Evolutionary conservation across 2,797 vertebrate genomes (phyloP), one percentile per base, ranked within the genome.

Genomic region (Leptoclinus maculatus): DNA sequence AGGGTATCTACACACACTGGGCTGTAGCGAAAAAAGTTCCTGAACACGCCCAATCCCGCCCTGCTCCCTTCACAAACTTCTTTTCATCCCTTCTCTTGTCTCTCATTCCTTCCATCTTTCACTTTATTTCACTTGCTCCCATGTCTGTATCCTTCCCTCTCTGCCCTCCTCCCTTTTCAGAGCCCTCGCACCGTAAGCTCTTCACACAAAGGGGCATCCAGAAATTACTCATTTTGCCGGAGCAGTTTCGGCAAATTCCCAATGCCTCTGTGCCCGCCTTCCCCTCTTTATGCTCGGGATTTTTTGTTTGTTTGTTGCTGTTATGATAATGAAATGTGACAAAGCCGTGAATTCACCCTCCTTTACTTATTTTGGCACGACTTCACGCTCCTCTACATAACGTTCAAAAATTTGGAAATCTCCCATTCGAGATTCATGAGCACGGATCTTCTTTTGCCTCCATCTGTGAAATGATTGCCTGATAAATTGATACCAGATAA

Each of bases 1-100:
- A 91, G 94, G 93, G 92, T 89, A 93, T 95, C 95, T 92, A 94
- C 92, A 94, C 92, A 94, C 90, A 93, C 88, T 91, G 91, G 88
- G 91, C 90, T 92, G 93, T 91, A 91, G 92, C 93, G 68, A 93
- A 91, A 95, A 32, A 94, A 93, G 91, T 95, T 95, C 94, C 92
- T 91, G 94, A 95, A 94, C 93, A 94, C 92, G 90, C 93, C 93
- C 89, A 79, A 87, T 85, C 93, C 94, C 94, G 83, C 95, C 93
- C 91, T 72, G 79, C 88, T 91, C 51, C 89, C 83, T 89, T 87
- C 87, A 87, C 91, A 87, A 88, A 89, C 91, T 80, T 78, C 92
- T 91, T 94, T 92, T 91, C 90, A 47, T 78, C 86, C 82, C 87
- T 34, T 89, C 90, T 90, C 82, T 6, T 66, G 82, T 86, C 80